Percentiles rank a stretch among this genome's conserved stretches.
phyloP scores from a whole-genome alignment of 1,140 invertebrate species.

The Lasioglossum baleicum region DNA sequence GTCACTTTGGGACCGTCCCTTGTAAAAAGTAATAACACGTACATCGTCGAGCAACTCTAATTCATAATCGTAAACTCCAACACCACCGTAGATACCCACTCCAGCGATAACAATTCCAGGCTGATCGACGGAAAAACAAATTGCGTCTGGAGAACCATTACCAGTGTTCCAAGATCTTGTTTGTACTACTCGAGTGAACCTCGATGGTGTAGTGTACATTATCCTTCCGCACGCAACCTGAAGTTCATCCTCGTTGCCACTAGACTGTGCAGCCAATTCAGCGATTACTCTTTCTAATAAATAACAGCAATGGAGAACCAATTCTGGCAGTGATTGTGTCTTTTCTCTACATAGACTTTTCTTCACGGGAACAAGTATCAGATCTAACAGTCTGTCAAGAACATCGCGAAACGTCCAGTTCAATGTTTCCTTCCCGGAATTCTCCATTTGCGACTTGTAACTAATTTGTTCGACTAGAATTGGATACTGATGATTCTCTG shows the following conservation, averaged over 20 bases:
- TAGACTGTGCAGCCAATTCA: conserved; percentile 91
- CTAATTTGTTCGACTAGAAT: conserved; percentile 91
- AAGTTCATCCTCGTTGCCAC: conserved; percentile 84
- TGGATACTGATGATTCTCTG: conserved; percentile 88
- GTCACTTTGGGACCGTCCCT: too few species aligned
- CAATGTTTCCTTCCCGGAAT: conserved; percentile 71
- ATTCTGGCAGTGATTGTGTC: conserved; percentile 80
- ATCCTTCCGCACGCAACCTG: conserved; percentile 84
- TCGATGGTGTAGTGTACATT: conserved; percentile 91
- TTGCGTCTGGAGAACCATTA: conserved; percentile 97
- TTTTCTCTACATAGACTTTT: conserved; percentile 83
- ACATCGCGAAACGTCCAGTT: conserved; percentile 92
- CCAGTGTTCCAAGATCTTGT: conserved; percentile 97
- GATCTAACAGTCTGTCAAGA: conserved; percentile 89
- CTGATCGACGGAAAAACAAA: conserved; percentile 96
- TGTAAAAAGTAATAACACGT: conserved; percentile 57
- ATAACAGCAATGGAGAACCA: conserved; percentile 92
- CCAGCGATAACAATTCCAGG: conserved; percentile 94
- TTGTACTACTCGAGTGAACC: conserved; percentile 94
- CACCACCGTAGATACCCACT: conserved; percentile 93
- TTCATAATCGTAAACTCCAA: conserved; percentile 93
- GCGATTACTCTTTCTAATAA: conserved; percentile 91
- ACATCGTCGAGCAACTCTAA: conserved; percentile 93
- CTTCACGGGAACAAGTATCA: conserved; percentile 89
- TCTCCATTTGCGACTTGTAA: conserved; percentile 81